Evolutionary conservation across 2,888 invertebrate species (phyloP).

Genomic region (Agriopis aurantiaria): DNA sequence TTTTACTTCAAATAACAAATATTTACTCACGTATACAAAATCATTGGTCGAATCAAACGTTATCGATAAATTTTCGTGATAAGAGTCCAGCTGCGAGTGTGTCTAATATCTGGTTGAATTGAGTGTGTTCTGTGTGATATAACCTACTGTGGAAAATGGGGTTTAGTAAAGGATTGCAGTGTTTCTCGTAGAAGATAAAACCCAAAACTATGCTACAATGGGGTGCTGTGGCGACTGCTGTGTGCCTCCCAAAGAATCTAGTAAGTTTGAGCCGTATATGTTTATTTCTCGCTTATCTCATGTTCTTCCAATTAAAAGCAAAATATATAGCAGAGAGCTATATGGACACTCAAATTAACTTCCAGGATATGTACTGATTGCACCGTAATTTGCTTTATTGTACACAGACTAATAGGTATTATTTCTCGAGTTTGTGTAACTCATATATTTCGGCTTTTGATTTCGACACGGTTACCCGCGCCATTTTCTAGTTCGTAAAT

Average conservation of each 20-base stretch:
- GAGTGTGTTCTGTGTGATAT: slow-evolving; percentile 29
- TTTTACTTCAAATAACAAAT: slow-evolving; percentile 10
- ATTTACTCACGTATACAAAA: slow-evolving; percentile 17
- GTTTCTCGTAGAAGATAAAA: background rate
- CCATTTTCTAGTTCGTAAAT: too few species aligned
- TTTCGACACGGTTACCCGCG: too few species aligned
- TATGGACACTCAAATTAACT: too few species aligned
- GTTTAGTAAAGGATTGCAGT: slow-evolving; percentile 7
- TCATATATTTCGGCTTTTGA: too few species aligned
- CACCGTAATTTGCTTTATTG: too few species aligned
- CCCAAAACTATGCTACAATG: slow-evolving; percentile 54
- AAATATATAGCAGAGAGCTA: too few species aligned
- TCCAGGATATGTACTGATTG: too few species aligned
- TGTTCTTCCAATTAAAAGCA: background rate
- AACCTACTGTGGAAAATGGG: slow-evolving; percentile 32
- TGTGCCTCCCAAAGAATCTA: slow-evolving; percentile 69
- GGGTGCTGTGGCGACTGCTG: slow-evolving; percentile 73
- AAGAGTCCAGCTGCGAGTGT: slow-evolving; percentile 28
- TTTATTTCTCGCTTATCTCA: background rate
- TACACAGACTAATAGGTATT: too few species aligned
- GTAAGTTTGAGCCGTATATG: slow-evolving; percentile 63
- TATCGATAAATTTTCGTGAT: slow-evolving; percentile 38
- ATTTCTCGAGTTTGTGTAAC: too few species aligned
- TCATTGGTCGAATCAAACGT: slow-evolving; percentile 37
- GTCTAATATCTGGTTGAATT: slow-evolving; percentile 15